Evolutionary conservation across 2,113 vertebrate genomes (phyloP).

Genomic region (Heptranchias perlo): DNA sequence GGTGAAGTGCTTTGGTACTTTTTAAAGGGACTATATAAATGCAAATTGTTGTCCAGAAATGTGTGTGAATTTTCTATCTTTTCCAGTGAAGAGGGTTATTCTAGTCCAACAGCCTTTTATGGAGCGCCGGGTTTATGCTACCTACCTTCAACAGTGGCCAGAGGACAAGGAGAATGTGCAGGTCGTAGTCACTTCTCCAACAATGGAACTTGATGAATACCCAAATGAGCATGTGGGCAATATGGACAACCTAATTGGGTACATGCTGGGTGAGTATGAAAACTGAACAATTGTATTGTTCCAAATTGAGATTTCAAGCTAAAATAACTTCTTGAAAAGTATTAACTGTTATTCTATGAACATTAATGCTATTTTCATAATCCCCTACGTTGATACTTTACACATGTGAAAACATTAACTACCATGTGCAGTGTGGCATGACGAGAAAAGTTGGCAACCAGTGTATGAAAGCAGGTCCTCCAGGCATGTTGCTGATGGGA

Average conservation of each 20-base stretch:
- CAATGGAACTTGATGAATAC: conserved; percentile 40
- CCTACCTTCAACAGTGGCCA: conserved; percentile 45
- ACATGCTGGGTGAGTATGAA: conserved; percentile 43
- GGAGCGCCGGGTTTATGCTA: conserved; percentile 43
- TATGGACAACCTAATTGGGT: conserved; percentile 40
- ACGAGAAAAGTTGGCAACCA: neutral
- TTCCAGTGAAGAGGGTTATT: conserved; percentile 39
- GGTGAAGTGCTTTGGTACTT: neutral
- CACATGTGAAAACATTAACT: no score
- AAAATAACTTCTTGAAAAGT: neutral
- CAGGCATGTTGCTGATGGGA: neutral
- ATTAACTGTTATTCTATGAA: neutral
- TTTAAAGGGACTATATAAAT: neutral
- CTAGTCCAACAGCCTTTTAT: conserved; percentile 46
- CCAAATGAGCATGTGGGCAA: conserved; percentile 42
- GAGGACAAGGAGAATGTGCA: conserved; percentile 38
- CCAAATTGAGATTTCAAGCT: neutral
- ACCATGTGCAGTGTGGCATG: neutral
- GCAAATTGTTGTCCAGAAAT: neutral
- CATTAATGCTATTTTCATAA: neutral
- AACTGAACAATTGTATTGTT: neutral
- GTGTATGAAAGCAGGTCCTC: neutral
- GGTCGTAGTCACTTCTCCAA: conserved; percentile 42
- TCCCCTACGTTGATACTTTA: neutral
- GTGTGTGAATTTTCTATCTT: neutral